Percentiles rank a stretch among this genome's conserved stretches.
These are phyloP conservation scores for Hydroisotoma schaefferi DNA, from an alignment of 2,888 invertebrate species.

Conservation along the genomic window DNA sequence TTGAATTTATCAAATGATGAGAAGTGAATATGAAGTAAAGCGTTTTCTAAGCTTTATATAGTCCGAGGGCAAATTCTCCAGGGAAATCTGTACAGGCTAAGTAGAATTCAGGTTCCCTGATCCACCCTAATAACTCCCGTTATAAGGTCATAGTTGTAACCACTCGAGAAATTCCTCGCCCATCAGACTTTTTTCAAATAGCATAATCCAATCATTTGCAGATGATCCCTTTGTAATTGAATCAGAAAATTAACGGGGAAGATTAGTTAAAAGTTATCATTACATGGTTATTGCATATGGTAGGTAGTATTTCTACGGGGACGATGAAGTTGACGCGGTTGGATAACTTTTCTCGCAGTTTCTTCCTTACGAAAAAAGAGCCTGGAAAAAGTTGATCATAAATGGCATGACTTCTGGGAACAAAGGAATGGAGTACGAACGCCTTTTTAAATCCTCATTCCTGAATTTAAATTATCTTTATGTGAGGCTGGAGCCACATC, in stretches of 20 bases:
- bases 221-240: background rate
- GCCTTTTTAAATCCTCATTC: background rate
- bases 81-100: too few relatives aligned
- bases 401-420: too few relatives aligned
- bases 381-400: background rate
- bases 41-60: background rate
- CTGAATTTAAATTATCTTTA: background rate
- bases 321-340: background rate
- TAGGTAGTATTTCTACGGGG: too few relatives aligned
- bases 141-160: background rate
- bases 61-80: background rate
- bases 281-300: too few relatives aligned
- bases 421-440: background rate
- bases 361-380: background rate
- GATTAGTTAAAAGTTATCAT: too few relatives aligned
- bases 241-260: background rate
- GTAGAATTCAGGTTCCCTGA: too few relatives aligned
- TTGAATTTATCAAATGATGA: background rate
- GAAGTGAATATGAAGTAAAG: conserved; percentile 10
- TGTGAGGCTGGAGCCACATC: too few relatives aligned
- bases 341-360: background rate
- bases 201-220: background rate
- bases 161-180: background rate
- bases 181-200: background rate
- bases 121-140: background rate